Base-by-base conservation (phyloP, 2,888 invertebrate genomes). In the Lithophane semibrunnea region DNA sequence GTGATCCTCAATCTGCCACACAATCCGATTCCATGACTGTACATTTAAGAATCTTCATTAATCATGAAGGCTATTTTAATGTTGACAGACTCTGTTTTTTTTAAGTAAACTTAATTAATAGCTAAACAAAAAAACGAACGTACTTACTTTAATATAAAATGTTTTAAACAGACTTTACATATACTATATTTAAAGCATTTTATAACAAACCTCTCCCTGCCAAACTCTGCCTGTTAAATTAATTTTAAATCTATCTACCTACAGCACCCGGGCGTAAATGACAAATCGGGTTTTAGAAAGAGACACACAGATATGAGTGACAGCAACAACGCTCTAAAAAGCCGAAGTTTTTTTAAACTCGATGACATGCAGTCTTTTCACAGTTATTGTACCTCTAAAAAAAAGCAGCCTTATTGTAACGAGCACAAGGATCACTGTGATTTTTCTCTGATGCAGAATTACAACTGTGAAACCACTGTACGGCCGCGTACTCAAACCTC, bases 401-500 rank as follows among this genome's bases (percentile, higher is more conserved):
- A 21, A 21, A 8, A 21, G 21, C 52, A 52, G 8, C 18, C 52
- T 52, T 52, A 52, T 52, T 52, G 8, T 52, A 8, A 52, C 18
- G 21, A 52, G 52, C 9, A 21, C 18, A 52, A 52, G 21, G 52
- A 21, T 52, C 52, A 52, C 52, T 8, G 21, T 52, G 52, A 21
- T 52, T 52, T 21, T 52, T 9, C 52, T 52, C 9, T 52, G 3
- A 52, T 52, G 21, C 8, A 21, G 52, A 52, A 52, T 18, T 52
- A 21, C 18, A 52, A 52, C 52, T 52, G 52, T 18, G 21, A 52
- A 52, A 52, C 21, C 9, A 52, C 52, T 52, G 52, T 21, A 52
- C 21, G 2, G 9, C 24, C 44, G 60, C 54, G 16, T 24, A 49
- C 10, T 21, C 54, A 71, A 61, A 68, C 74, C 61, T 83, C 12